Evolutionary conservation across 1,140 invertebrate species (phyloP).

Genomic region (Druon quercuslanigerum): DNA sequence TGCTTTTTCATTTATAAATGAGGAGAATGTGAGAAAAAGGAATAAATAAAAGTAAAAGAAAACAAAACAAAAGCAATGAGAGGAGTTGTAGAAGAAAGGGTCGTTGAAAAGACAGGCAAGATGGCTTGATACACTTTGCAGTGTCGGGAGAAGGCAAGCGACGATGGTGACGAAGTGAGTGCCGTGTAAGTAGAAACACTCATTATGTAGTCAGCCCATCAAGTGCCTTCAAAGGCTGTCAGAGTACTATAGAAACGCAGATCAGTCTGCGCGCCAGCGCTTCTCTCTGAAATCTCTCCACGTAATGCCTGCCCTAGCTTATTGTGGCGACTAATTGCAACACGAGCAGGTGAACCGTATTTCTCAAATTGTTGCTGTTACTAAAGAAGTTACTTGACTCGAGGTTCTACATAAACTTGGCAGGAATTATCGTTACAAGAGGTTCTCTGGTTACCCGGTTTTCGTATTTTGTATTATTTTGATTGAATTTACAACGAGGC

Average conservation of each 20-base stretch:
- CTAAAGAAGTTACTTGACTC: no score
- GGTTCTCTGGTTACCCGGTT: no score
- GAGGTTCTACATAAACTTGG: no score
- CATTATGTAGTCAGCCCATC: constrained; percentile 47
- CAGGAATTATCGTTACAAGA: no score
- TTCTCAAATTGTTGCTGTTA: no score
- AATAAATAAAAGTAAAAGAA: constrained; percentile 13
- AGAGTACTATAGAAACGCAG: background rate
- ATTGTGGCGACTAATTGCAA: constrained; percentile 6
- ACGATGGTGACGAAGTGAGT: background rate
- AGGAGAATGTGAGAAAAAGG: background rate
- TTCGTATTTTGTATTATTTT: no score
- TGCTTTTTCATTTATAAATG: no score
- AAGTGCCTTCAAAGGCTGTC: constrained; percentile 46
- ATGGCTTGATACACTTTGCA: constrained; percentile 28
- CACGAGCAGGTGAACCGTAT: no score
- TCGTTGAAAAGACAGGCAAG: background rate
- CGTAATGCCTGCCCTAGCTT: background rate
- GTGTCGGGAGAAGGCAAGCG: background rate
- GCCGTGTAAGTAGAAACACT: constrained; percentile 47
- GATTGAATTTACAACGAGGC: no score
- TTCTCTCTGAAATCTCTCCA: background rate
- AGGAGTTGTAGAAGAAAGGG: constrained; percentile 9
- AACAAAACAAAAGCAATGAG: constrained; percentile 13
- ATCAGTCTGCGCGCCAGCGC: background rate